Evolutionary conservation across 2,113 vertebrate genomes (phyloP).

Genomic region (Cynoglossus semilaevis): DNA sequence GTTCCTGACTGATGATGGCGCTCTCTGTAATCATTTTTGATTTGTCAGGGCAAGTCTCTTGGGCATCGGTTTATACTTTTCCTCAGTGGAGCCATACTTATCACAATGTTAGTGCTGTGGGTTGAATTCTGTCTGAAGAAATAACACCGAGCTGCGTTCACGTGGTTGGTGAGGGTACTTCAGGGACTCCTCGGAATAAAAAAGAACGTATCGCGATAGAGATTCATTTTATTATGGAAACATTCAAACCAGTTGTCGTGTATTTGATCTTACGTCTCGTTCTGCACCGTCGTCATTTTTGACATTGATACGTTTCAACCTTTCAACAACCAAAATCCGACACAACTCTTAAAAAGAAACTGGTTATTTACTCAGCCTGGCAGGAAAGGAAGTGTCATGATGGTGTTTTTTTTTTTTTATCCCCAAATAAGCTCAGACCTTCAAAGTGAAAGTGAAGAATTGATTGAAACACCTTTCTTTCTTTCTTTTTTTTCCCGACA

Average conservation of each 20-base stretch:
- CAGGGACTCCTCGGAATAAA: too few relatives aligned
- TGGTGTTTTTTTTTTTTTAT: slow-evolving; percentile 37
- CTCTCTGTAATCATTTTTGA: slow-evolving; percentile 8
- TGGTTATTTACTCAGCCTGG: slow-evolving; percentile 2
- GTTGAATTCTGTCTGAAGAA: too few relatives aligned
- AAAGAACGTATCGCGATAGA: too few relatives aligned
- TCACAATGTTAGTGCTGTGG: too few relatives aligned
- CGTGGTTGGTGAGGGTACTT: too few relatives aligned
- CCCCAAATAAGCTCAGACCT: slow-evolving; percentile 9
- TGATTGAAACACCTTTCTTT: slow-evolving; percentile 12
- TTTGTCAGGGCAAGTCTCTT: neutral
- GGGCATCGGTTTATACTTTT: too few relatives aligned
- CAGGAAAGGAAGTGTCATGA: slow-evolving; percentile 23
- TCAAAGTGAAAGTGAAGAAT: slow-evolving; percentile 17
- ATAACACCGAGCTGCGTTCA: too few relatives aligned
- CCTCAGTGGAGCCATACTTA: slow-evolving; percentile 8
- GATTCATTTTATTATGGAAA: too few relatives aligned
- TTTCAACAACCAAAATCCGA: slow-evolving; percentile 54
- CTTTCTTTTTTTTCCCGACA: neutral
- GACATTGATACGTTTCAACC: slow-evolving; percentile 27
- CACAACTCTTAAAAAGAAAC: slow-evolving; percentile 34
- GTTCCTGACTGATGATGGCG: neutral
- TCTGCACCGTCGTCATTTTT: too few relatives aligned
- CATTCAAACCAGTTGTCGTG: too few relatives aligned
- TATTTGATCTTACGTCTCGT: too few relatives aligned